A percentile compares a stretch with the other conserved stretches of the same genome.
These are phyloP conservation scores for Eucidaris tribuloides DNA, from an alignment of 35 echinoderm and acorn worm species.

Conservation along the genomic window DNA sequence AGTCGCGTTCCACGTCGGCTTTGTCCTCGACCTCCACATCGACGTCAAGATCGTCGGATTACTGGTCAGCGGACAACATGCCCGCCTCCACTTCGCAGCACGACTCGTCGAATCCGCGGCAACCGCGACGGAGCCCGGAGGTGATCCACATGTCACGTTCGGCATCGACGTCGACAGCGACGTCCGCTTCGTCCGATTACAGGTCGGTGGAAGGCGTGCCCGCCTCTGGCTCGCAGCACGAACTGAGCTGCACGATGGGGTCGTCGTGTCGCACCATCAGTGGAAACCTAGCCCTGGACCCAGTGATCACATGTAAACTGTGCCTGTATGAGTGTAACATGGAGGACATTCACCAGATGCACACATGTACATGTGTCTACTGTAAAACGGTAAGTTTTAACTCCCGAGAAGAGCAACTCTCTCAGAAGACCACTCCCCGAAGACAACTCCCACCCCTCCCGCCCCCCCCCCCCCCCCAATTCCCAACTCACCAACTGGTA, in stretches of 20 bases:
- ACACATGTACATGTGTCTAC: conserved; percentile 85
- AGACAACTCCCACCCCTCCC: neutral
- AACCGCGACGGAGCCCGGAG: too few relatives aligned
- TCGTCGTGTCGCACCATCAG: conserved; percentile 52
- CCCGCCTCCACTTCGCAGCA: too few relatives aligned
- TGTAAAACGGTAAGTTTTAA: conserved; percentile 68
- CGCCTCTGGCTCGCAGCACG: neutral
- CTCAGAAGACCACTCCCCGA: too few relatives aligned
- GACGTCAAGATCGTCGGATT: too few relatives aligned
- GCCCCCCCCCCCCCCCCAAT: neutral
- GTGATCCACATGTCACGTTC: too few relatives aligned
- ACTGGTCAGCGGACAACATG: too few relatives aligned
- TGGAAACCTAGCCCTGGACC: conserved; percentile 80
- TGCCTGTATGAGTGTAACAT: conserved; percentile 77
- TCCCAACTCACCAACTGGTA: neutral
- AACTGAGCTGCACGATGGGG: neutral
- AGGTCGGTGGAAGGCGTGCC: too few relatives aligned
- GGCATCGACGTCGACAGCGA: too few relatives aligned
- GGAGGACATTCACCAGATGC: conserved; percentile 88
- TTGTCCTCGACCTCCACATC: too few relatives aligned
- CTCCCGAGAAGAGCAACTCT: neutral
- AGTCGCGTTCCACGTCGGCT: too few relatives aligned
- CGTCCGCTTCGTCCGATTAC: too few relatives aligned
- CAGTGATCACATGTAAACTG: conserved; percentile 85
- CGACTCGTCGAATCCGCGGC: too few relatives aligned